Conservation (phyloP, 2,888 invertebrate species). For the Stenotaenia linearis region DNA sequence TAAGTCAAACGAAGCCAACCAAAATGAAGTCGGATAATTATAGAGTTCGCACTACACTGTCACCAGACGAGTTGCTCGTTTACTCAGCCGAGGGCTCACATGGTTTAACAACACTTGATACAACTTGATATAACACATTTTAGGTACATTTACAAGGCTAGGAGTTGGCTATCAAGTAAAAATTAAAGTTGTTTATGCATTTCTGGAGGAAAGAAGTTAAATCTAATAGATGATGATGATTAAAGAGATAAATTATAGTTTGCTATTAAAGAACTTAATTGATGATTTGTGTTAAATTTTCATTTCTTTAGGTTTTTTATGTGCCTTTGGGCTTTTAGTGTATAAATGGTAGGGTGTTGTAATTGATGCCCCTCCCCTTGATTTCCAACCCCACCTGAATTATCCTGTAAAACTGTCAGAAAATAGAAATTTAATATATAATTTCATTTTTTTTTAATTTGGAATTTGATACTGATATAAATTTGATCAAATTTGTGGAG, state of each 20-base stretch:
- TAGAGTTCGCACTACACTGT: background rate
- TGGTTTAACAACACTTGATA: background rate
- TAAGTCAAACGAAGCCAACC: conserved; percentile 26
- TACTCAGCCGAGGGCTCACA: conserved; percentile 5
- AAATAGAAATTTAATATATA: background rate
- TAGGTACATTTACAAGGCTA: too few species aligned
- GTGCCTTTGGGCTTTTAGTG: background rate
- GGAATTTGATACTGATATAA: too few species aligned
- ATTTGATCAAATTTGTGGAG: too few species aligned
- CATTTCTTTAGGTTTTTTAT: background rate
- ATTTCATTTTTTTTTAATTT: background rate
- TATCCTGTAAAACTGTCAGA: conserved; percentile 24
- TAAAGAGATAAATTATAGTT: background rate
- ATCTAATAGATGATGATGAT: background rate
- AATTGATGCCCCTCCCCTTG: conserved; percentile 15
- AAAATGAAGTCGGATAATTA: conserved; percentile 26
- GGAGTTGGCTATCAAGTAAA: too few species aligned
- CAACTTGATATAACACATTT: background rate
- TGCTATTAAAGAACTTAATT: background rate
- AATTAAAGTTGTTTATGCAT: too few species aligned
- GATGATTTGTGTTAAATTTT: conserved; percentile 1
- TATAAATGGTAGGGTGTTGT: conserved; percentile 26
- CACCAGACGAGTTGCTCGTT: conserved; percentile 12
- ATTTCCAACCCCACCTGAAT: conserved; percentile 17
- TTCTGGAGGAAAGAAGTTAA: too few species aligned